Evolutionary conservation across 2,888 invertebrate species (phyloP).

Genomic region (Elmis aenea): DNA sequence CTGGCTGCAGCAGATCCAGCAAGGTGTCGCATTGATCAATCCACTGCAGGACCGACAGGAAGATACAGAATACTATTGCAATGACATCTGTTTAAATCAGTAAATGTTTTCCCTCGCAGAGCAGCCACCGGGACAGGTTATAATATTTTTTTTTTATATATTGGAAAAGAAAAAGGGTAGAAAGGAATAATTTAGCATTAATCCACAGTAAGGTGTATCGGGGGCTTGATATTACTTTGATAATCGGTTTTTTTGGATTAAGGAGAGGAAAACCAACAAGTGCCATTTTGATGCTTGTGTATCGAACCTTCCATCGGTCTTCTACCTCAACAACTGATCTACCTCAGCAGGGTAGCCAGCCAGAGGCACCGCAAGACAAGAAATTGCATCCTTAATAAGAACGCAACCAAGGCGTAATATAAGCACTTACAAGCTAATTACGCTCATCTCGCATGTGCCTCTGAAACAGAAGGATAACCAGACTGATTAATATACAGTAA

Average conservation of each 20-base stretch:
- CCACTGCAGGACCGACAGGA: slow-evolving; percentile 38
- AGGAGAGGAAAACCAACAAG: slow-evolving; percentile 25
- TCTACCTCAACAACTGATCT: slow-evolving; percentile 37
- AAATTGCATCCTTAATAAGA: slow-evolving; percentile 35
- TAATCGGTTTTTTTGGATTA: too few species aligned
- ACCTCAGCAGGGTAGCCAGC: slow-evolving; percentile 40
- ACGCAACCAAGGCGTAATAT: slow-evolving; percentile 45
- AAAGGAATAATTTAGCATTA: too few species aligned
- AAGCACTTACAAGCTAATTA: slow-evolving; percentile 45
- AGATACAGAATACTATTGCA: slow-evolving; percentile 24
- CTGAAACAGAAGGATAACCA: slow-evolving; percentile 63
- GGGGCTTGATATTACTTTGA: too few species aligned
- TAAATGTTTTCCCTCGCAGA: slow-evolving; percentile 25
- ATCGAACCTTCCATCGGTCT: slow-evolving; percentile 46
- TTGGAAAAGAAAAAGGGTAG: too few species aligned
- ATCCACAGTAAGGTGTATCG: too few species aligned
- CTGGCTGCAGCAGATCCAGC: slow-evolving; percentile 42
- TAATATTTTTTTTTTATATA: too few species aligned
- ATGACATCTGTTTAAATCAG: slow-evolving; percentile 38
- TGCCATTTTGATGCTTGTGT: slow-evolving; percentile 38
- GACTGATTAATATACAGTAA: slow-evolving; percentile 47
- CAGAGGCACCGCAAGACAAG: slow-evolving; percentile 48
- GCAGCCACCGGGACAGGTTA: slow-evolving; percentile 12
- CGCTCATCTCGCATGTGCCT: slow-evolving; percentile 77
- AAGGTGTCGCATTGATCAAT: slow-evolving; percentile 30